Evolutionary conservation across 2,797 vertebrate species (phyloP).

Genomic region (Spinus olivaceus): DNA sequence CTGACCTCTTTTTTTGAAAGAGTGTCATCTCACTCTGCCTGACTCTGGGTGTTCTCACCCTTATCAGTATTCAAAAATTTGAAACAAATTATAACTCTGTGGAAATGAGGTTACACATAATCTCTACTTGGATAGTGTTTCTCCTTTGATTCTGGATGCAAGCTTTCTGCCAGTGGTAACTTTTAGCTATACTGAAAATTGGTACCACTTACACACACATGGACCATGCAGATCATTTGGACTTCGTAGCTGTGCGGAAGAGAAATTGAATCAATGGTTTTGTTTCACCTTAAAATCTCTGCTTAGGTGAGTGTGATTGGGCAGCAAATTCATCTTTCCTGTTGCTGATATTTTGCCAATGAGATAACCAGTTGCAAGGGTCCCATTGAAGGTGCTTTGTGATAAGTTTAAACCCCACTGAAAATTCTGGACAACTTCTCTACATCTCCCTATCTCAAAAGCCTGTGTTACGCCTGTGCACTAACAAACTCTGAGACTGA

Average conservation of each 20-base stretch:
- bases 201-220: neutral
- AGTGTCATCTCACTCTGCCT: neutral
- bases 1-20: constrained; percentile 30
- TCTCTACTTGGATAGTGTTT: neutral
- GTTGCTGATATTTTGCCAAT: neutral
- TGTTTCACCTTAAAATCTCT: neutral
- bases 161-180: neutral
- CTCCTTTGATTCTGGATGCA: neutral
- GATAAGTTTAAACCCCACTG: neutral
- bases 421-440: neutral
- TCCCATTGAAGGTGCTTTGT: neutral
- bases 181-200: neutral
- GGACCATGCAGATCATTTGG: neutral
- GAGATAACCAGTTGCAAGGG: neutral
- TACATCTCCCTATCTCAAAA: neutral
- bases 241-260: neutral
- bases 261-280: neutral
- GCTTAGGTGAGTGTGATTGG: neutral
- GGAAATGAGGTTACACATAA: neutral
- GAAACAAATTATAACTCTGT: neutral
- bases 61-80: neutral
- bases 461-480: neutral
- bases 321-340: neutral
- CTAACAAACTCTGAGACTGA: neutral
- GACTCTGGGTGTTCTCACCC: neutral